These are phyloP conservation scores for Drosophila murphyi DNA, from an alignment of 1,140 invertebrate genomes.

Conservation along the genomic window DNA sequence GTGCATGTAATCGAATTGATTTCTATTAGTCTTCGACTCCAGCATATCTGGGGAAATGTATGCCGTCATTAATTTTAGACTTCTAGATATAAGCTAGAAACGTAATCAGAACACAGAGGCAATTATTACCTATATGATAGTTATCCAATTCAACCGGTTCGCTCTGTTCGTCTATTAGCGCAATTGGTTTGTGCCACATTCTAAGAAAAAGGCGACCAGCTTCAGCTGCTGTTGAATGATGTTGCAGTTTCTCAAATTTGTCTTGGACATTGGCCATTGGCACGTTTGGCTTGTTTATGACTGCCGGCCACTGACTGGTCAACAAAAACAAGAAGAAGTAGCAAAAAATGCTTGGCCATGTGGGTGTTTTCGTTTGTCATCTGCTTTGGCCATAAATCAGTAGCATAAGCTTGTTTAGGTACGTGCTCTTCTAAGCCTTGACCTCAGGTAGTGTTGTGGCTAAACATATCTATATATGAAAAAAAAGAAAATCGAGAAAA, in stretches of 20 bases:
- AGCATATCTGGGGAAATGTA: too few relatives aligned
- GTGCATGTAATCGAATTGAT: too few relatives aligned
- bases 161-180: constrained; percentile 56
- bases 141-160: constrained; percentile 66
- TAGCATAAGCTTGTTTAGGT: constrained; percentile 9
- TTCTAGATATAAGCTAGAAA: too few relatives aligned
- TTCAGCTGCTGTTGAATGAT: constrained; percentile 29
- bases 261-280: constrained; percentile 35
- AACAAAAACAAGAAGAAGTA: background rate
- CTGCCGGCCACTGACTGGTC: background rate
- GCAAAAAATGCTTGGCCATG: constrained; percentile 14
- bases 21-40: too few relatives aligned
- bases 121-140: constrained; percentile 65
- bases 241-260: constrained; percentile 26
- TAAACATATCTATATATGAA: background rate
- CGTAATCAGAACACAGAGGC: constrained; percentile 9
- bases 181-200: constrained; percentile 75
- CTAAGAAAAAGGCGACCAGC: constrained; percentile 36
- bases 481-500: background rate
- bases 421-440: constrained; percentile 40
- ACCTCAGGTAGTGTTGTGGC: constrained; percentile 19
- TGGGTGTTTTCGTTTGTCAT: constrained; percentile 30
- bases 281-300: constrained; percentile 58
- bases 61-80: too few relatives aligned
- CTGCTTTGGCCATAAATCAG: constrained; percentile 31